Percentiles rank a stretch among this genome's conserved stretches.
These are phyloP conservation scores for Aphaenogaster ashmeadi DNA, from an alignment of 1,140 invertebrate genomes.

Conservation along the genomic window DNA sequence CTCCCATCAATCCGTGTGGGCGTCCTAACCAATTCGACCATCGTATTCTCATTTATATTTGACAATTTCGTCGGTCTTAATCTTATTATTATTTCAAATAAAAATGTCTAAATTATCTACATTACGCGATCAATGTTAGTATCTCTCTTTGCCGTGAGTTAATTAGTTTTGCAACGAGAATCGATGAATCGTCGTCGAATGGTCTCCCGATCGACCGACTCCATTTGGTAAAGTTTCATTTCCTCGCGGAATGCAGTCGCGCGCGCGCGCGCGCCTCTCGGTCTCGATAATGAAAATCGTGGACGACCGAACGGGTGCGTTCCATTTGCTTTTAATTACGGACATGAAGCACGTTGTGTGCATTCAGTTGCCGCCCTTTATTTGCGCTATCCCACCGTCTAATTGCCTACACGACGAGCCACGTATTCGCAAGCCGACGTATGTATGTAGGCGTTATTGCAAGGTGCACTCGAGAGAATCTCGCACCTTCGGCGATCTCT, in stretches of 20 bases:
- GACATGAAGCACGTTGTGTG: conserved; percentile 61
- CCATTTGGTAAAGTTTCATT: conserved; percentile 24
- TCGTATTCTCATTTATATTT: too few relatives aligned
- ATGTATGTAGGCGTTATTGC: conserved; percentile 67
- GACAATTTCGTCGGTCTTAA: too few relatives aligned
- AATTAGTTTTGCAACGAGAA: conserved; percentile 1
- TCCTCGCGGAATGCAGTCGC: conserved; percentile 19
- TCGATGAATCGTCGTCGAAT: conserved; percentile 7
- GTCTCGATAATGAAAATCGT: conserved; percentile 48
- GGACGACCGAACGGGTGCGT: conserved; percentile 8
- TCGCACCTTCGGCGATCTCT: conserved; percentile 58
- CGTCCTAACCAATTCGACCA: too few relatives aligned
- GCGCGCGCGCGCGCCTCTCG: background rate
- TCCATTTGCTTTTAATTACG: conserved; percentile 59
- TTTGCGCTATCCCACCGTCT: conserved; percentile 69
- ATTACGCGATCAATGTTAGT: background rate
- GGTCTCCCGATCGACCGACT: conserved; percentile 1
- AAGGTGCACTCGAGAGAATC: conserved; percentile 37
- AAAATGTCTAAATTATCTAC: background rate
- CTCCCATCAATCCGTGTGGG: too few relatives aligned
- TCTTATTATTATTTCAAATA: background rate
- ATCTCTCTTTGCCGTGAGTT: background rate
- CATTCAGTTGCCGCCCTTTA: conserved; percentile 64
- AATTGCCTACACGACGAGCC: conserved; percentile 70
- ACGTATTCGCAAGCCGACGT: conserved; percentile 45